Evolutionary conservation across 2,113 vertebrate species (phyloP).

Genomic region (Pimephales promelas): DNA sequence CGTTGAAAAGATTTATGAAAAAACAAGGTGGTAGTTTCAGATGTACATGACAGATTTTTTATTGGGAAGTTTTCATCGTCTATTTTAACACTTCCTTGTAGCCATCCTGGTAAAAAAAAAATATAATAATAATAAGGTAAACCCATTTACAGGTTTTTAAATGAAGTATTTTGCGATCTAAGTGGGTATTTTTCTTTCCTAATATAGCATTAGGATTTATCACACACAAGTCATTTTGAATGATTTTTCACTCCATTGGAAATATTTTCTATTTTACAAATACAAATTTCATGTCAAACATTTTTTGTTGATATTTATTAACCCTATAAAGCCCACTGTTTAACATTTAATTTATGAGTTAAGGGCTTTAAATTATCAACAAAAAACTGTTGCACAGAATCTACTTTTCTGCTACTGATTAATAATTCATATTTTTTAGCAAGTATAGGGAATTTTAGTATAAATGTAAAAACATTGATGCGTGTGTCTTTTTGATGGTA

Average conservation of each 20-base stretch:
- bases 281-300: not conserved
- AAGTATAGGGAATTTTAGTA: no score
- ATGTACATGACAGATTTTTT: not conserved
- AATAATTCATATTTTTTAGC: no score
- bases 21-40: not conserved
- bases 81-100: not conserved
- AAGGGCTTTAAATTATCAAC: no score
- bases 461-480: no score
- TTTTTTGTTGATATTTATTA: no score
- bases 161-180: not conserved
- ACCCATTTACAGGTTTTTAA: not conserved
- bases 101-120: not conserved
- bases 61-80: not conserved
- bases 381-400: no score
- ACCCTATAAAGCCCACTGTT: no score
- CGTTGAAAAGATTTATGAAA: slow-evolving; percentile 5
- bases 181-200: not conserved
- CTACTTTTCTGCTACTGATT: no score
- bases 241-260: not conserved
- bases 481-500: no score
- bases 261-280: not conserved
- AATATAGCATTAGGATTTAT: not conserved
- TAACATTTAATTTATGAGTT: no score
- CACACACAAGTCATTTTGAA: not conserved
- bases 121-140: no score